Evolutionary conservation across 2,888 invertebrate genomes (phyloP), one percentile per base, ranked within the genome.

Genomic region (Tetragonula carbonaria): DNA sequence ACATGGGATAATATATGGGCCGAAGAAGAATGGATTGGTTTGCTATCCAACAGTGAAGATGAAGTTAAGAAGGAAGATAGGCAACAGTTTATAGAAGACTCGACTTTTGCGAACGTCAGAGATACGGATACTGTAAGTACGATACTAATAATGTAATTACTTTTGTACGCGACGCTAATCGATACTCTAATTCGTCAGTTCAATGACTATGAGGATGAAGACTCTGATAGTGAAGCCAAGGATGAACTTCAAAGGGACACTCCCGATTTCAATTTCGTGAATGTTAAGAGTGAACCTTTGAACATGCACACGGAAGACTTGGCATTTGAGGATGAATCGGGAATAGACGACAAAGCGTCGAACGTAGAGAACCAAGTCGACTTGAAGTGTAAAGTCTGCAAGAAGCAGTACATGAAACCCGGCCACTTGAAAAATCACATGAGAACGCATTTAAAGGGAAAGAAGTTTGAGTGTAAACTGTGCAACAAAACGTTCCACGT

Each of bases 361-460:
- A 4, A 14, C 18, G 21, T n/a, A 0, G 74, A 77, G 23, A 59
- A 33, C 14, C 51, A 80, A 45, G 21, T 38, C 0, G 59, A 82
- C 18, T 86, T 92, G n/a, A 88, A 80, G 50, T 93, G 93, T 71
- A 90, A 89, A 77, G 82, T 92, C 21, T 93, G 93, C 57, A 84
- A 88, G 14, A 93, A 93, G 67, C 86, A 85, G 51, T 92, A 91
- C 33, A 88, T 87, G 80, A 93, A 90, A 71, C 77, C 87, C 5
- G 91, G 91, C 2, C 90, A 92, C 75, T 84, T 93, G 53, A 91
- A 89, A 53, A 93, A 93, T 72, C 93, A 93, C 57, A 82, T 91
- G 81, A 92, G 86, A 70, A 85, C 85, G 5, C 93, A 93, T 55
- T 66, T 70, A 6, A 85, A 84, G 23, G 84, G 82, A 8, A 83